These are phyloP conservation scores for Menidia menidia DNA, from an alignment of 2,797 vertebrate genomes.

Conservation along the genomic window DNA sequence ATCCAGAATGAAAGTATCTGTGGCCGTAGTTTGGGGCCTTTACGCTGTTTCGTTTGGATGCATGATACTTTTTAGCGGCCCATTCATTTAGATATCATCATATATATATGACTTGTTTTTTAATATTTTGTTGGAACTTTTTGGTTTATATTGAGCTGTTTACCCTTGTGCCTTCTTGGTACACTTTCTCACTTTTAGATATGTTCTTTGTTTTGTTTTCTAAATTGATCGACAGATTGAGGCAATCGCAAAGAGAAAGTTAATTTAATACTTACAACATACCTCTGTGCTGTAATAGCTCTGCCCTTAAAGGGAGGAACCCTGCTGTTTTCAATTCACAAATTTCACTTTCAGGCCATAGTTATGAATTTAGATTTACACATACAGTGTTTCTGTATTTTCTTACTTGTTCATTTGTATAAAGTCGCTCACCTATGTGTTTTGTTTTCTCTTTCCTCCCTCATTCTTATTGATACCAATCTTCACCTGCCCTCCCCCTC, in stretches of 20 bases:
- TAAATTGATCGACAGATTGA: not conserved
- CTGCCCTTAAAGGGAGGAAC: not conserved
- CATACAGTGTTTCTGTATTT: slow-evolving; percentile 1
- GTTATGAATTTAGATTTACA: not conserved
- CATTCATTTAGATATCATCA: too few species aligned
- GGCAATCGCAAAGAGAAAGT: not conserved
- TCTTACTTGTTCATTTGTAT: slow-evolving; percentile 3
- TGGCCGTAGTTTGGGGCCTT: too few species aligned
- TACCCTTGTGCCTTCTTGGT: not conserved
- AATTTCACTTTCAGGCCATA: not conserved
- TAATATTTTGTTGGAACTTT: too few species aligned
- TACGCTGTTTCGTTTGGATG: too few species aligned
- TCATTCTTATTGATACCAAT: not conserved
- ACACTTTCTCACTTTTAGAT: not conserved
- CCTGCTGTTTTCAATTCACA: not conserved
- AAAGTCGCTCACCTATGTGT: slow-evolving; percentile 26
- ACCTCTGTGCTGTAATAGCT: slow-evolving; percentile 1
- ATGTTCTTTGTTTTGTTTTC: too few species aligned
- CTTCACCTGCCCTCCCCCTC: not conserved
- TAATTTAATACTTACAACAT: not conserved
- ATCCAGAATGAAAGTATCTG: too few species aligned
- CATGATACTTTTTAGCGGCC: too few species aligned
- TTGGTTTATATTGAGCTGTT: too few species aligned
- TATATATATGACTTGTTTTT: too few species aligned
- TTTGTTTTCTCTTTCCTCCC: slow-evolving; percentile 24